Conservation (phyloP, 2,888 invertebrate species). For the Homarus gammarus region DNA sequence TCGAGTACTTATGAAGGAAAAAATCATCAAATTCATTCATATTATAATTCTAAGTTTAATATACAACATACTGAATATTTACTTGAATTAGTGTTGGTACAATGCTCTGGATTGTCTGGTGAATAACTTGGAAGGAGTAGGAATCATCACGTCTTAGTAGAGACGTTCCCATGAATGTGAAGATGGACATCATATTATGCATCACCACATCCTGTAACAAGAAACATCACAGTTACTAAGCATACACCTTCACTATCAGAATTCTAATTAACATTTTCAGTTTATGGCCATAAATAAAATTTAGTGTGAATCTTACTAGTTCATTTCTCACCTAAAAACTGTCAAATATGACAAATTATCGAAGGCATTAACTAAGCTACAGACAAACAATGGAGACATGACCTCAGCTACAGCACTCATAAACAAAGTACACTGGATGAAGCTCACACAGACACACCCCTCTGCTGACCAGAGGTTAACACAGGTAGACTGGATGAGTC, state of each 20-base stretch:
- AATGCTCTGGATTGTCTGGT: slow-evolving; percentile 92
- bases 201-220: slow-evolving; percentile 85
- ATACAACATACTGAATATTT: slow-evolving; percentile 42
- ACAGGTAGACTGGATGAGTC: no score
- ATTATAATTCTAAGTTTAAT: no score
- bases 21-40: no score
- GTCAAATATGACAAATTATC: no score
- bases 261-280: no score
- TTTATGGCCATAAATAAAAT: not conserved
- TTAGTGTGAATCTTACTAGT: slow-evolving; percentile 81
- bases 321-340: no score
- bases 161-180: slow-evolving; percentile 98
- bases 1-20: not conserved
- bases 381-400: no score
- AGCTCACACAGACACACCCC: no score
- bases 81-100: slow-evolving; percentile 89
- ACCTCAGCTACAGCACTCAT: no score
- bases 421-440: no score
- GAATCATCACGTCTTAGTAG: slow-evolving; percentile 95
- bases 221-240: not conserved
- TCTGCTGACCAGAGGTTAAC: no score
- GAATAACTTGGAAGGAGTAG: slow-evolving; percentile 95
- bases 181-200: slow-evolving; percentile 96
- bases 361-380: no score
- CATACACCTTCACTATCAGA: not conserved